Conservation (phyloP, 2,888 invertebrate genomes). For the Aspidapion aeneum region DNA sequence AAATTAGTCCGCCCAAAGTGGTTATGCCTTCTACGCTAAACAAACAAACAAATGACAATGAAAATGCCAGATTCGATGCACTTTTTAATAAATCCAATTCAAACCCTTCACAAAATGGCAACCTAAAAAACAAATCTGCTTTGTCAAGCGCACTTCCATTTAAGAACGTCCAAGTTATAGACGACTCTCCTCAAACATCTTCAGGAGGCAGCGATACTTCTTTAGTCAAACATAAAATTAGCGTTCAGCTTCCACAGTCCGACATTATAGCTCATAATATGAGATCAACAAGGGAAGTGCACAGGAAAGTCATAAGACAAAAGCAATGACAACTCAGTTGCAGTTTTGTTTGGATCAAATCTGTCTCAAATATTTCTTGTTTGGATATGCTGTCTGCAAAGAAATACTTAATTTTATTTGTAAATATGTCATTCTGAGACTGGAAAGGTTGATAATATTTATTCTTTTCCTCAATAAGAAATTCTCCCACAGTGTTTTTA, state of each 20-base stretch:
- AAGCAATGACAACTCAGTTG: no score
- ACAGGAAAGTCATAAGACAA: not conserved
- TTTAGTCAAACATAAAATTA: conserved; percentile 34
- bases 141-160: conserved; percentile 29
- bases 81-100: not conserved
- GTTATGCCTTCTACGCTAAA: not conserved
- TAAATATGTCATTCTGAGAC: no score
- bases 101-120: not conserved
- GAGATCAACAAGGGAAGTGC: not conserved
- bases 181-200: not conserved
- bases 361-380: no score
- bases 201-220: conserved; percentile 9
- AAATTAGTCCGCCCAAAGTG: not conserved
- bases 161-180: conserved; percentile 23
- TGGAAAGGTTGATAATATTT: no score
- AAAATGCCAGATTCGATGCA: conserved; percentile 5
- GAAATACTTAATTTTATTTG: no score
- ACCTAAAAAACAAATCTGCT: conserved; percentile 6
- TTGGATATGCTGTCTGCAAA: no score
- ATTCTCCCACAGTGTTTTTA: no score
- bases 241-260: conserved; percentile 6
- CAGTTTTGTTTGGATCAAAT: no score
- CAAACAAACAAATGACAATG: not conserved
- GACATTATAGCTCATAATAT: not conserved
- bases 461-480: no score